Base-by-base conservation (phyloP, 2,888 invertebrate species). In the Cerceris ruficornis region DNA sequence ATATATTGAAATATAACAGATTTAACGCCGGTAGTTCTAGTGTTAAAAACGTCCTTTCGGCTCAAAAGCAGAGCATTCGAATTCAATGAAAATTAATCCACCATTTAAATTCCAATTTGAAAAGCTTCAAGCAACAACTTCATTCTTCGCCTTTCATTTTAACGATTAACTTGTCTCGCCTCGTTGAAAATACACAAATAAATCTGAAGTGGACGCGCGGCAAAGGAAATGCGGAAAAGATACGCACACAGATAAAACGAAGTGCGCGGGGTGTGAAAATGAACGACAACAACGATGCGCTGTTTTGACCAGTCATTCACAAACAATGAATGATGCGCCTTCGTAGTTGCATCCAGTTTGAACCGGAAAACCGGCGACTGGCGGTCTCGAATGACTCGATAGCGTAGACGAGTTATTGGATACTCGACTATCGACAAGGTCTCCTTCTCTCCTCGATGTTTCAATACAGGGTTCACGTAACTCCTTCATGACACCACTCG, bases 351-450 rank as follows among this genome's bases (percentile, higher is more conserved):
- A 77, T 70, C 77, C 77, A 68, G 77, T 70, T 77, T n/a, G 64
- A 88, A 86, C 87, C 85, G 82, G 89, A 88, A 89, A 87, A 85
- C 75, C 75, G 82, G 77, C 85, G 87, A 80, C 86, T 74, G 73
- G 82, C 86, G 69, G 85, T 87, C 88, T 88, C 80, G 61, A 46
- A 49, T 70, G 72, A 46, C 59, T 59, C 64, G 75, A 74, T 61
- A 80, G 15, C 58, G 78, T 59, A 78, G 58, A 60, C 65, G 79
- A 82, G 80, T 83, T 83, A 85, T 81, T 80, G 81, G 81, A 85
- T 83, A 81, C 75, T 72, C 60, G 52, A 42, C 68, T 68, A 75
- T 75, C 78, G 78, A 77, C 77, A 66, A 62, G 69, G 52, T 43
- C 66, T 61, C 57, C 11, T 11, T 17, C 55, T 13, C 15, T 52